Evolutionary conservation across 2,888 invertebrate species (phyloP).

Genomic region (Steinernema carpocapsae): DNA sequence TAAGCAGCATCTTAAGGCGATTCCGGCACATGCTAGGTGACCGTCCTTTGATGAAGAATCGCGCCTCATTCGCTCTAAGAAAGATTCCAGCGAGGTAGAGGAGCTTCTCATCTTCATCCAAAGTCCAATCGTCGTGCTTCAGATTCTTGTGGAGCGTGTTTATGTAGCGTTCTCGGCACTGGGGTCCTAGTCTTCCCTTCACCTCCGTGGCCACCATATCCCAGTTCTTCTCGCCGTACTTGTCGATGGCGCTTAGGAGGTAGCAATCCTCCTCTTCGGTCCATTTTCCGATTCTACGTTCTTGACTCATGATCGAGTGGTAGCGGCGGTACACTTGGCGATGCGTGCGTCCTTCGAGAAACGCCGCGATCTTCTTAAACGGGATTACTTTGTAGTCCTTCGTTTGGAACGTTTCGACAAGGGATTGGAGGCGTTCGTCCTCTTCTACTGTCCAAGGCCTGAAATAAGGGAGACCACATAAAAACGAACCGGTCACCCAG

Average conservation of each 20-base stretch:
- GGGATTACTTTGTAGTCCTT: conserved; percentile 76
- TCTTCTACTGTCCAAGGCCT: conserved; percentile 77
- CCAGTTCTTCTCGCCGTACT: conserved; percentile 52
- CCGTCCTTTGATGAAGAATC: conserved; percentile 15
- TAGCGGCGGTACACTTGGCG: conserved; percentile 8
- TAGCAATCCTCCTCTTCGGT: conserved; percentile 22
- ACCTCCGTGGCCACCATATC: conserved; percentile 60
- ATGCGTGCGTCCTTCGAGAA: conserved; percentile 20
- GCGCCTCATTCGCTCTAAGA: not conserved
- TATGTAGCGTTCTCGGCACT: conserved; percentile 55
- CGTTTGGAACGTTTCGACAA: conserved; percentile 75
- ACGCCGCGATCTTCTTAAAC: conserved; percentile 74
- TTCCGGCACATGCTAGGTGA: not conserved
- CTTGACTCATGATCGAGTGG: not conserved
- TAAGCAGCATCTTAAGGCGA: conserved; percentile 16
- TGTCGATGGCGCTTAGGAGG: conserved; percentile 47
- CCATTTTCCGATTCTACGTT: not conserved
- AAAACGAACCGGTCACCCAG: not conserved
- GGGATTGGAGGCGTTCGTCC: conserved; percentile 75
- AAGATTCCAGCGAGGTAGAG: conserved; percentile 7
- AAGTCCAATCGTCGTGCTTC: conserved; percentile 62
- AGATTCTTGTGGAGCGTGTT: conserved; percentile 53
- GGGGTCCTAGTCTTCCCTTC: conserved; percentile 56
- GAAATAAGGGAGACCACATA: conserved; percentile 32
- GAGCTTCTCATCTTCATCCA: conserved; percentile 55